Evolutionary conservation across 2,113 vertebrate genomes (phyloP), one percentile per base, ranked within the genome.

Genomic region (Channa argus): DNA sequence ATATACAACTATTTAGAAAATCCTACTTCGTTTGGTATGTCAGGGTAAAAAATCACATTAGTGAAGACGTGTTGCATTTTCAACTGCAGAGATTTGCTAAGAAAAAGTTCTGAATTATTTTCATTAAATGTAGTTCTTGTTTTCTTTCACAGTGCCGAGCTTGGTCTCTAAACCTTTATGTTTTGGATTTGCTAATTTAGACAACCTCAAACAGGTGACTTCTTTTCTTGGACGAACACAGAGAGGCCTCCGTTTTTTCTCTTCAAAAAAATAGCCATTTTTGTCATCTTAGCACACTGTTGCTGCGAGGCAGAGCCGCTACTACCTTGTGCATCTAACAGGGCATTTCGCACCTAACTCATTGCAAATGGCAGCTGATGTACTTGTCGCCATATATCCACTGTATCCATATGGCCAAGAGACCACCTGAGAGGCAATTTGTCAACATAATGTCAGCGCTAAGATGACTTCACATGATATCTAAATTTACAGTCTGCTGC

Each of bases 391-490:
- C 45, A 71, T 75, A 82, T 76, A 85, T 78, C 64, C 83, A 68
- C 69, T 76, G 71, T 71, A 75, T 74, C 74, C 80, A 9, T 66
- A 69, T 61, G 84, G 72, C 82, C 65, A 10, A 69, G 86, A 82
- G 89, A 88, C 89, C 87, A 91, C 87, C 89, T 83, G 86, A 88
- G 88, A 89, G 82, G 74, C 69, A 70, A 87, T 90, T 79, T 71
- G 83, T 91, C 86, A 90, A 80, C 86, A 86, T 89, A 90, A 88
- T 88, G 87, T 91, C 82, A 87, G 72, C 82, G 59, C 87, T 86
- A 88, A 90, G 86, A 89, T 49, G 58, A 82, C 85, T 90, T 84
- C 79, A 84, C 76, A 50, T 89, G 86, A 83, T 83, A 86, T 83
- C 80, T 86, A 77, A 81, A 90, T 91, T 74, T 92, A 86, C 87